Base-by-base conservation (phyloP, 2,888 invertebrate species). In the Melanargia galathea region DNA sequence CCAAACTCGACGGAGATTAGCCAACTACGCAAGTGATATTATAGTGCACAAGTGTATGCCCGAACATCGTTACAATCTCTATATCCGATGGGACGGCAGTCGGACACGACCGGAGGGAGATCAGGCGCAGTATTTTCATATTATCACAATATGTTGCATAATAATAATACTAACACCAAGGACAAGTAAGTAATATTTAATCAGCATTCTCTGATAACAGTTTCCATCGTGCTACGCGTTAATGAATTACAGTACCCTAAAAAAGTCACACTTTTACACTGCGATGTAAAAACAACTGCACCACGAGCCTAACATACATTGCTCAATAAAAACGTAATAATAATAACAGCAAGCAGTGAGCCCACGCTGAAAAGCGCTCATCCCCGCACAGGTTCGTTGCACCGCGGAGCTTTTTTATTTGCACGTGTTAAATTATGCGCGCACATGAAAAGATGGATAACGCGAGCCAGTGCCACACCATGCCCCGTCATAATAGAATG, bases 361-460 rank as follows among this genome's bases (percentile, higher is more conserved):
- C 18, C 56, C 51, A 56, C n/a, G 46, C 51, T 60, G 35, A 51
- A 60, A 64, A 62, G 64, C 49, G 26, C 64, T 58, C 52, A 24
- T 67, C 62, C 61, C 16, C 59, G 43, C 43, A 51, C 52, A 56
- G 48, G 66, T 62, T 62, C 64, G 62, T 64, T 66, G 66, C 61
- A 64, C 66, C 45, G 55, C 18, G 22, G 16, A 38, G 48, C 62
- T 55, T 58, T 66, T 64, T 66, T 64, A 64, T 64, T 66, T 64
- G 61, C 64, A 46, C 62, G 64, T 64, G 68, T 69, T 71, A 71
- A 70, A 68, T 72, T 69, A 71, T 69, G 69, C 69, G 69, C 67
- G 66, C 70, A 67, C 69, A 69, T 67, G 73, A 73, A 76, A n/a
- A 75, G 71, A 72, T 73, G 76, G 77, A 75, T 78, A 78, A 77